A percentile compares a stretch with the other conserved stretches of the same genome.
These are phyloP conservation scores for Gymnocheta viridis DNA, from an alignment of 2,888 invertebrate genomes.

Conservation along the genomic window DNA sequence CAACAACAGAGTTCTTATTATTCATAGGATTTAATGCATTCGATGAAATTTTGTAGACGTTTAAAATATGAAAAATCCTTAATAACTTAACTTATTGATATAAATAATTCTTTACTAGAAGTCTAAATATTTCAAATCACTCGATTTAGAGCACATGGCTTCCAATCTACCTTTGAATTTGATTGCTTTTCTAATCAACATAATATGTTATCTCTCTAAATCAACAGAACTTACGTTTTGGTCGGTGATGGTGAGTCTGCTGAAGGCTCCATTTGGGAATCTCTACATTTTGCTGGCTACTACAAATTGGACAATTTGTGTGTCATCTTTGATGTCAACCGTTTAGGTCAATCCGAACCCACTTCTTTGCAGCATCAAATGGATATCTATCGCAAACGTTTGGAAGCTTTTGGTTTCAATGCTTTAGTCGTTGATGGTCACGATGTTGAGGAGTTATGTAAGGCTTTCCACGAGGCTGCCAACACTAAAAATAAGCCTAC, in stretches of 20 bases:
- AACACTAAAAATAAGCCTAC: slow-evolving; percentile 91
- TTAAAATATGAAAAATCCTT: too few species aligned
- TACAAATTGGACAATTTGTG: slow-evolving; percentile 98
- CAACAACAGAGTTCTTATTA: too few species aligned
- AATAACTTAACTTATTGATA: too few species aligned
- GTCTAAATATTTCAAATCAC: too few species aligned
- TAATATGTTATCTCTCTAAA: background rate
- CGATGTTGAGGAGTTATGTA: slow-evolving; percentile 94
- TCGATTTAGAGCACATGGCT: too few species aligned
- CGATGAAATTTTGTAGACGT: too few species aligned
- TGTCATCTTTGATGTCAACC: slow-evolving; percentile 97
- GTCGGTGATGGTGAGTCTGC: slow-evolving; percentile 99
- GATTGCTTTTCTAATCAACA: background rate
- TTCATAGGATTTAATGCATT: too few species aligned
- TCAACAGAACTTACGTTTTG: slow-evolving; percentile 93
- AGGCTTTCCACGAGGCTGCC: slow-evolving; percentile 92
- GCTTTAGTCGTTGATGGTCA: slow-evolving; percentile 98
- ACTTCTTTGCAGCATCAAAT: slow-evolving; percentile 96
- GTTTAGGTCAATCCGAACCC: slow-evolving; percentile 98
- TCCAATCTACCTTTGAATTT: too few species aligned
- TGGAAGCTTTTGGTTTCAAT: slow-evolving; percentile 95
- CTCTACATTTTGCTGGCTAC: slow-evolving; percentile 95
- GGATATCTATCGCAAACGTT: slow-evolving; percentile 89
- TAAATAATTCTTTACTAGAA: too few species aligned
- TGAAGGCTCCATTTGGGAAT: slow-evolving; percentile 99